phyloP scores from a whole-genome alignment of 2,797 vertebrate species.

The Gymnothorax reevesii region DNA sequence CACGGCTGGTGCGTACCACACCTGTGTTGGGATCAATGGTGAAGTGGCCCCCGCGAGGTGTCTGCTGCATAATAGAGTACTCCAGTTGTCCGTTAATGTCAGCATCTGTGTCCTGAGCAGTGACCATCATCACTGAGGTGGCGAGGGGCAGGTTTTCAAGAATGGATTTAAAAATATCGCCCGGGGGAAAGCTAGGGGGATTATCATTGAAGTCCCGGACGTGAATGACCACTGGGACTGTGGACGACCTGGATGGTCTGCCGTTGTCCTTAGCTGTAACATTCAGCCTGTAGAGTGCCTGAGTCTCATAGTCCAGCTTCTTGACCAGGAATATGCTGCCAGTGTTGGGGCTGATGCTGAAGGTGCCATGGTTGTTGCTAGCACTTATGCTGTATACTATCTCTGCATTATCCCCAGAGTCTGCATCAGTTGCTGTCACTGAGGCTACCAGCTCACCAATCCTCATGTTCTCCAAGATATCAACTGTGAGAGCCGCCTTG shows the following conservation, averaged over 20 bases:
- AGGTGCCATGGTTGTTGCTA: constrained; percentile 92
- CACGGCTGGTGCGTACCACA: constrained; percentile 82
- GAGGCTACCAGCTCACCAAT: constrained; percentile 93
- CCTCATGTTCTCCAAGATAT: constrained; percentile 94
- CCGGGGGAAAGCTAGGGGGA: constrained; percentile 86
- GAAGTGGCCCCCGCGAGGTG: constrained; percentile 90
- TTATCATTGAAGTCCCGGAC: constrained; percentile 98
- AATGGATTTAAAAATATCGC: constrained; percentile 95
- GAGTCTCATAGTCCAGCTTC: constrained; percentile 93
- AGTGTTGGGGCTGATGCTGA: constrained; percentile 94
- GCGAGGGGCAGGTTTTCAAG: constrained; percentile 90
- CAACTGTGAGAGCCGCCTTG: constrained; percentile 83
- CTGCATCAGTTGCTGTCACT: constrained; percentile 88
- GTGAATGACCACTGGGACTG: constrained; percentile 89
- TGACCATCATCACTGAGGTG: constrained; percentile 85
- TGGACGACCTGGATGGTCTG: constrained; percentile 84
- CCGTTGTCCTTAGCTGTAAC: constrained; percentile 92
- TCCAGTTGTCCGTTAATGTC: constrained; percentile 91
- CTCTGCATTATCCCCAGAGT: constrained; percentile 91
- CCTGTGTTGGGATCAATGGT: constrained; percentile 81
- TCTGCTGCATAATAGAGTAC: constrained; percentile 91
- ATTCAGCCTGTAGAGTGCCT: constrained; percentile 90
- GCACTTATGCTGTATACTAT: constrained; percentile 90
- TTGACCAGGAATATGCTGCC: constrained; percentile 94
- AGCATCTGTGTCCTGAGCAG: constrained; percentile 90